Percentiles rank a stretch among this genome's conserved stretches.
These are phyloP conservation scores for Calephelis nemesis DNA, from an alignment of 1,140 invertebrate genomes.

Conservation along the genomic window DNA sequence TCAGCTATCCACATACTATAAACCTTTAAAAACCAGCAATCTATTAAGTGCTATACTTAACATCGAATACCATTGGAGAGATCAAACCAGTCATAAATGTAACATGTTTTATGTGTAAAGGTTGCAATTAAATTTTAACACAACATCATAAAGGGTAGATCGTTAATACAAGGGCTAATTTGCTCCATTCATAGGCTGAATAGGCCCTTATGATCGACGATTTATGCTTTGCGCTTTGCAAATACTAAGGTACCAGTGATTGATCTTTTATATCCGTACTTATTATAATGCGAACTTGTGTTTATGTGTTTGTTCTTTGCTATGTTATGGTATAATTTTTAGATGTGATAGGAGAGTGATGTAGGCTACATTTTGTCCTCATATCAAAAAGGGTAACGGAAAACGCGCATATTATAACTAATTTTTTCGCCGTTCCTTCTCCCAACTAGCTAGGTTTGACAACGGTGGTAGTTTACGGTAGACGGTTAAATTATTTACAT, in stretches of 20 bases:
- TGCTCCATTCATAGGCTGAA: slow-evolving; percentile 19
- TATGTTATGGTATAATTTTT: too few relatives aligned
- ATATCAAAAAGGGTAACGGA: too few relatives aligned
- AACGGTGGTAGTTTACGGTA: too few relatives aligned
- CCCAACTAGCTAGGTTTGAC: too few relatives aligned
- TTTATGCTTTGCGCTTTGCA: slow-evolving; percentile 6
- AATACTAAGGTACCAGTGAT: neutral
- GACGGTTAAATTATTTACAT: too few relatives aligned
- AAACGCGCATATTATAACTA: too few relatives aligned
- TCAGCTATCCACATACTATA: neutral
- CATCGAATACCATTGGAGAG: neutral
- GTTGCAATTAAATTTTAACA: slow-evolving; percentile 22
- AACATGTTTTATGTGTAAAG: slow-evolving; percentile 19
- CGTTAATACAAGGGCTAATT: slow-evolving; percentile 19
- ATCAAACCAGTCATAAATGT: slow-evolving; percentile 7
- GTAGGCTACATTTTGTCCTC: too few relatives aligned
- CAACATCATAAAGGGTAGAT: slow-evolving; percentile 21
- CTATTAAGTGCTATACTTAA: slow-evolving; percentile 4
- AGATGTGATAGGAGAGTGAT: too few relatives aligned
- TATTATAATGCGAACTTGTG: too few relatives aligned
- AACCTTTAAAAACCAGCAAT: slow-evolving; percentile 1
- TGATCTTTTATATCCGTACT: too few relatives aligned
- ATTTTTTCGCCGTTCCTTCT: too few relatives aligned
- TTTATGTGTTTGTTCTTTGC: too few relatives aligned
- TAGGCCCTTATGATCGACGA: slow-evolving; percentile 7